A percentile compares a stretch with the other conserved stretches of the same genome.
phyloP scores from a whole-genome alignment of 2,888 invertebrate species.

The Xanthorhoe designata region DNA sequence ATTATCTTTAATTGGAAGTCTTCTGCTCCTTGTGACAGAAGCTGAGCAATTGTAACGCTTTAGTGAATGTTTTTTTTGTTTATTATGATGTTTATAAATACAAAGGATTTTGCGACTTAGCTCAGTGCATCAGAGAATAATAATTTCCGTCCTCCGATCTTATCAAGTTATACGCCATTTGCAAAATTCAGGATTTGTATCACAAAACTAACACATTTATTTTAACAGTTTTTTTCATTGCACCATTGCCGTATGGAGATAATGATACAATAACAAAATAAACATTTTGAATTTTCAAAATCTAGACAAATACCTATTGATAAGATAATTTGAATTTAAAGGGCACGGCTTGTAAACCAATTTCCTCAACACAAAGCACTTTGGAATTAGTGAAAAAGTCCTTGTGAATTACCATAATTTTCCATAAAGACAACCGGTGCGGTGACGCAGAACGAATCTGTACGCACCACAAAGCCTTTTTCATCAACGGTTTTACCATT shows the following conservation, averaged over 20 bases:
- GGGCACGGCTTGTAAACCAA: not conserved
- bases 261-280: not conserved
- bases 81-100: slow-evolving; percentile 29
- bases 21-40: slow-evolving; percentile 29
- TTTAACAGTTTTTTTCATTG: no score
- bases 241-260: not conserved
- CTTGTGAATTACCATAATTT: slow-evolving; percentile 34
- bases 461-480: slow-evolving; percentile 25
- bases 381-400: slow-evolving; percentile 23
- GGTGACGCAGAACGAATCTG: slow-evolving; percentile 27
- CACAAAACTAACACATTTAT: no score
- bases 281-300: not conserved
- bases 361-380: slow-evolving; percentile 5
- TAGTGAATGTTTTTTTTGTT: no score
- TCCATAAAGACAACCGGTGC: slow-evolving; percentile 20
- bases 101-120: not conserved
- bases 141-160: not conserved
- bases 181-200: no score
- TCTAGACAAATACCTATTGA: not conserved
- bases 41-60: slow-evolving; percentile 48
- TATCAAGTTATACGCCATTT: not conserved
- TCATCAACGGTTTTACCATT: slow-evolving; percentile 17
- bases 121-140: not conserved
- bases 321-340: not conserved
- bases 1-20: no score